Evolutionary conservation across 2,888 invertebrate species (phyloP), one percentile per base, ranked within the genome.

Genomic region (Halocaridina rubra): DNA sequence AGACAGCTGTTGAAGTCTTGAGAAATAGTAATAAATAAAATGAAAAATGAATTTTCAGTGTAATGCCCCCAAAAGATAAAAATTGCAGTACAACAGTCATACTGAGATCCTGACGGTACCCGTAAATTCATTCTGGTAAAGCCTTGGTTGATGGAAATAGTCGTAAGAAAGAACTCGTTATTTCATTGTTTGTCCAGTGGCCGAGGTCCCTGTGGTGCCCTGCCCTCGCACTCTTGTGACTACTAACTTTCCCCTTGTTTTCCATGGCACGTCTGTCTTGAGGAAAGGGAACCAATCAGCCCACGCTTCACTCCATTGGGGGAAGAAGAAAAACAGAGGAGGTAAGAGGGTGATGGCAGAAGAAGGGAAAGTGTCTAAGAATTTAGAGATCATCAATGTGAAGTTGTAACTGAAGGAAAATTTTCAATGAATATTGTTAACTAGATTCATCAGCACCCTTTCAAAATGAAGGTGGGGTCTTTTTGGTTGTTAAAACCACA

Each of bases 91-190:
- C n/a, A n/a, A n/a, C n/a, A n/a, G n/a, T n/a, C n/a, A n/a, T n/a
- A n/a, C n/a, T n/a, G n/a, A n/a, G n/a, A n/a, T n/a, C n/a, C n/a
- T n/a, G n/a, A n/a, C n/a, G n/a, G n/a, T n/a, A n/a, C n/a, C n/a
- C n/a, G n/a, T n/a, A n/a, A n/a, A n/a, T n/a, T n/a, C n/a, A n/a
- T n/a, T n/a, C n/a, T n/a, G n/a, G n/a, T n/a, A n/a, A n/a, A n/a
- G n/a, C n/a, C n/a, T n/a, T n/a, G n/a, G n/a, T 30, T 27, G 19
- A 33, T 57, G 80, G 61, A 64, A 80, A 72, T 33, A 72, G 80
- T 74, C 72, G 64, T 30, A 81, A 75, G 75, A 74, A 81, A 64
- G 76, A 67, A 53, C 39, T 81, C 76, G 81, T 81, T 81, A 81
- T 76, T 53, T 81, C 81, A 76, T 75, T 81, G 75, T 81, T 46